Conservation (phyloP, 35 echinoderm and acorn worm genomes). For the Anneissia japonica region DNA sequence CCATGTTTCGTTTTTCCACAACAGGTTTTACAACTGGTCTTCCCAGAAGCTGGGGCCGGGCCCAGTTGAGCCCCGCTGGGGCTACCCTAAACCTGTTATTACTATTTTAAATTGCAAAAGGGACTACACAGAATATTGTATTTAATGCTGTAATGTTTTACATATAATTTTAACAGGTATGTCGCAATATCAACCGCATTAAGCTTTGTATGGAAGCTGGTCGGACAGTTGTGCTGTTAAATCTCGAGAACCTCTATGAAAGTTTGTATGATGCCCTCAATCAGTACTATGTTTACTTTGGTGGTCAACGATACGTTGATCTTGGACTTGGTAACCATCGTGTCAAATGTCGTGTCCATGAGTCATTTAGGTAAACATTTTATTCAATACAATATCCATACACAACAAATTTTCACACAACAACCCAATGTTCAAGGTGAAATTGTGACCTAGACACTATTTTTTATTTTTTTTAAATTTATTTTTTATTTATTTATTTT, state of each 20-base stretch:
- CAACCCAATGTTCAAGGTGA: background rate
- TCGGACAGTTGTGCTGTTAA: constrained; percentile 17
- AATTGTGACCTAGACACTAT: too few relatives aligned
- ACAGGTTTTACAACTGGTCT: too few relatives aligned
- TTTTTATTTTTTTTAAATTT: too few relatives aligned
- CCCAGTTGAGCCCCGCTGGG: too few relatives aligned
- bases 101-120: too few relatives aligned
- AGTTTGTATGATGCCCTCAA: constrained; percentile 37
- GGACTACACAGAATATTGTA: too few relatives aligned
- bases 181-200: constrained; percentile 25
- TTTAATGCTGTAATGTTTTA: background rate
- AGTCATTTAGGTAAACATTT: constrained; percentile 25
- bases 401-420: background rate
- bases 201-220: constrained; percentile 25
- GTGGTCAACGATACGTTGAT: constrained; percentile 29
- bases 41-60: too few relatives aligned
- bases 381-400: background rate
- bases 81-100: too few relatives aligned
- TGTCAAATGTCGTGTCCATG: constrained; percentile 26
- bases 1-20: too few relatives aligned
- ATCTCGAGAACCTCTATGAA: constrained; percentile 34
- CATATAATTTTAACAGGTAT: constrained; percentile 11
- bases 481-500: too few relatives aligned
- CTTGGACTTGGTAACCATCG: constrained; percentile 20
- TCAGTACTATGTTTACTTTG: constrained; percentile 38